Conservation (phyloP, 2,113 vertebrate species). For the Amphiprion ocellaris region DNA sequence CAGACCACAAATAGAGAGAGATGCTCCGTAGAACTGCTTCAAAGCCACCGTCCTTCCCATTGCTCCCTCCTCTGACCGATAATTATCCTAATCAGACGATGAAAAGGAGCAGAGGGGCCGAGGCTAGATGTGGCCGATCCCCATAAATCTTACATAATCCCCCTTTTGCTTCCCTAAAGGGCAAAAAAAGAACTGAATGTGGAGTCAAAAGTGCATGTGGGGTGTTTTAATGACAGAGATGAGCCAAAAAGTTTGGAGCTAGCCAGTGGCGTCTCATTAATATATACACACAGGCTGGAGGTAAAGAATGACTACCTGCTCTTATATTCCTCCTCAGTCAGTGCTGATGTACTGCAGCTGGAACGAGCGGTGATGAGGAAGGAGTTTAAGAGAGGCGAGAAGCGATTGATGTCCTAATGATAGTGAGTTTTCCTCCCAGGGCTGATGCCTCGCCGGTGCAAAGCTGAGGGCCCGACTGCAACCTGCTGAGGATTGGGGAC, state of each 20-base stretch:
- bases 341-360: conserved; percentile 42
- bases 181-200: conserved; percentile 69
- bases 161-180: conserved; percentile 75
- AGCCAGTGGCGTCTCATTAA: conserved; percentile 76
- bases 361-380: conserved; percentile 51
- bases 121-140: conserved; percentile 79
- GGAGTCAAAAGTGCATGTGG: conserved; percentile 78
- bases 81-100: conserved; percentile 84
- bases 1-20: neutral
- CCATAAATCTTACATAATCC: conserved; percentile 87
- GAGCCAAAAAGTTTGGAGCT: conserved; percentile 66
- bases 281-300: conserved; percentile 56
- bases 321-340: conserved; percentile 45
- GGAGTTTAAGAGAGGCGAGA: conserved; percentile 45
- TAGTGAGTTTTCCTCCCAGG: conserved; percentile 50
- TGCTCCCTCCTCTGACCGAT: conserved; percentile 59
- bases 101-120: conserved; percentile 79
- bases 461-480: conserved; percentile 38
- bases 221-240: conserved; percentile 73
- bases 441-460: conserved; percentile 52
- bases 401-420: conserved; percentile 75
- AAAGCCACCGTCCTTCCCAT: conserved; percentile 54
- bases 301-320: conserved; percentile 67
- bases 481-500: conserved; percentile 31
- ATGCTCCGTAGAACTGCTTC: conserved; percentile 49